Conservation (phyloP, 2,888 invertebrate genomes). For the Ditula angustiorana region DNA sequence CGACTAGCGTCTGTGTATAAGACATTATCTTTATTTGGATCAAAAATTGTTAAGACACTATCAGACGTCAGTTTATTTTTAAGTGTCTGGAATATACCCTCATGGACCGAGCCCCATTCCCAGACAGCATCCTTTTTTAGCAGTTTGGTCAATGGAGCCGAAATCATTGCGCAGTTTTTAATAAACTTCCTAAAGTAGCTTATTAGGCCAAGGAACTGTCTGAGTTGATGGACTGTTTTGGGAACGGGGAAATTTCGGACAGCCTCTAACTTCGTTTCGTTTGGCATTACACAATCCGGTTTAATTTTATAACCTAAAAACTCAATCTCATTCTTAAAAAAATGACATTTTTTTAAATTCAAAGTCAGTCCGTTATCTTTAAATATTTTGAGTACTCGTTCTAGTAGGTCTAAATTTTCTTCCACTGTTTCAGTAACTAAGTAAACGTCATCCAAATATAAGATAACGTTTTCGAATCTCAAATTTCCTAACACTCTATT, state of each 20-base stretch:
- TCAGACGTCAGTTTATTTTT: constrained; percentile 18
- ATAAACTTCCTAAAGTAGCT: constrained; percentile 43
- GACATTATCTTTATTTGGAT: constrained; percentile 15
- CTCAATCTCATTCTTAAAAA: no score
- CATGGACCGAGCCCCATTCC: constrained; percentile 47
- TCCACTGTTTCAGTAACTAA: no score
- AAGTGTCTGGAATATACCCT: constrained; percentile 5
- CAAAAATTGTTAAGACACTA: constrained; percentile 27
- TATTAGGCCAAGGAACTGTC: constrained; percentile 51
- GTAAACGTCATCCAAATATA: no score
- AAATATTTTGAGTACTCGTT: no score
- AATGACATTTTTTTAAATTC: no score
- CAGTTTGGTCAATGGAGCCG: constrained; percentile 46
- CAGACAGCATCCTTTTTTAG: constrained; percentile 43
- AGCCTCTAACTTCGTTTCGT: constrained; percentile 32
- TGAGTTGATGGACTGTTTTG: constrained; percentile 46
- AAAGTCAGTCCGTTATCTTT: no score
- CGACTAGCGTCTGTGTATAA: constrained; percentile 41
- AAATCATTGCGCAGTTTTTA: constrained; percentile 45
- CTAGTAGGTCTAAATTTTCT: no score
- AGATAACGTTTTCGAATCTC: no score
- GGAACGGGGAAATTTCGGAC: constrained; percentile 31
- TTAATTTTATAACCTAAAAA: constrained; percentile 40
- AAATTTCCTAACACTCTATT: no score
- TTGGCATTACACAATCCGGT: constrained; percentile 20